Conservation (phyloP, 2,797 vertebrate genomes). For the Staurois parvus region DNA sequence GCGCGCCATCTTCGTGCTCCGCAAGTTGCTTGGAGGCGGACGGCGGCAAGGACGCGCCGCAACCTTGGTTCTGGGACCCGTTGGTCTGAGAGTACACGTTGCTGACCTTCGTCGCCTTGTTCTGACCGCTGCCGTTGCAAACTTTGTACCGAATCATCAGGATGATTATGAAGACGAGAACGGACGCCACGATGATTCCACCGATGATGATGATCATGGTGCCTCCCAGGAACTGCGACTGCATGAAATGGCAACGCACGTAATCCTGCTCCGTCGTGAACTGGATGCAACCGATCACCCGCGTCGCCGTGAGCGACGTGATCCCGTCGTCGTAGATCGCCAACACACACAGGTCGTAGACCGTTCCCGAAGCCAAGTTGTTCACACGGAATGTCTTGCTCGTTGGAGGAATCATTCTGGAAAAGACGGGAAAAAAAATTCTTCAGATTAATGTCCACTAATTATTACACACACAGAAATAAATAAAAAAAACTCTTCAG, state of each 20-base stretch:
- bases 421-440: slow-evolving; percentile 9
- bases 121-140: slow-evolving; percentile 86
- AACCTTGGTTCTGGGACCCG: slow-evolving; percentile 88
- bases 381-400: slow-evolving; percentile 98
- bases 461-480: neutral
- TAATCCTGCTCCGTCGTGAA: slow-evolving; percentile 96
- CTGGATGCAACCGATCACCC: slow-evolving; percentile 95
- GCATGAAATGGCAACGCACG: slow-evolving; percentile 97
- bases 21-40: slow-evolving; percentile 89
- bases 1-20: slow-evolving; percentile 82
- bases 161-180: slow-evolving; percentile 98
- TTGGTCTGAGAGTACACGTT: slow-evolving; percentile 97
- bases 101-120: slow-evolving; percentile 89
- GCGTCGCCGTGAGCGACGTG: slow-evolving; percentile 94
- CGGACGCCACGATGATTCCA: slow-evolving; percentile 95
- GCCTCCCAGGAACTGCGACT: slow-evolving; percentile 97
- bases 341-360: slow-evolving; percentile 94
- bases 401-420: slow-evolving; percentile 96
- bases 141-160: slow-evolving; percentile 99
- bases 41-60: slow-evolving; percentile 78
- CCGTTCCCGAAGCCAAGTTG: slow-evolving; percentile 92
- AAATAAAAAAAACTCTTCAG: too few species aligned
- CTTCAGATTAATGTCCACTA: neutral
- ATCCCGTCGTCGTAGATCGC: slow-evolving; percentile 96
- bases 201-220: slow-evolving; percentile 99